Evolutionary conservation across 2,113 vertebrate species (phyloP), one percentile per base, ranked within the genome.

Genomic region (Nesogale talazaci): DNA sequence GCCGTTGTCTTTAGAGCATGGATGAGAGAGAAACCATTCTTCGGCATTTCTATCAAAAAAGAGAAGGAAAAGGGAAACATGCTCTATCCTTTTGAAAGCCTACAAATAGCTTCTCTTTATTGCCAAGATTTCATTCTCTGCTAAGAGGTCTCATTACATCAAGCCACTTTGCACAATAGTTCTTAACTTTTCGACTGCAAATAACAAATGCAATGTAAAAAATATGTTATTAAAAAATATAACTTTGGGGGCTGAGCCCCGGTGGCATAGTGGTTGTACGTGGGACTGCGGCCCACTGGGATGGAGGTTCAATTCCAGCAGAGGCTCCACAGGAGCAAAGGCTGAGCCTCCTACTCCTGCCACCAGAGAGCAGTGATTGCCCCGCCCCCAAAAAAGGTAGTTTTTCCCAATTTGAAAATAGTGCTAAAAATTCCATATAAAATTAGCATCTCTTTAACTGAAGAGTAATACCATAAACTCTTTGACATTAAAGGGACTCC

Each of bases 161-260:
- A 72, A 83, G 79, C 91, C 56, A 89, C 31, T 86, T 83, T 81
- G 17, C 40, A 89, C 40, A 90, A 20, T 74, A 67, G 38, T 86
- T 83, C 27, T 92, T 69, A 75, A 90, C 38, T 72, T 67, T 81
- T 65, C 75, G 3, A 79, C 56, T 84, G 15, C 75, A 34, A 34
- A 1, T 65, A 83, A 88, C 11, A 72, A 91, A 84, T 74, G 72
- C 52, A 83, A 93, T 61, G 31, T 17, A 59, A 59, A 36, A 34
- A 52, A 59, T 81, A 14, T 70, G 70, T 12, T 67, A 74, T 36
- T 85, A 5, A 78, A 74, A 91, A 78, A n/a, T n/a, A n/a, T n/a
- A n/a, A n/a, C n/a, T n/a, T n/a, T n/a, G n/a, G n/a, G n/a, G n/a
- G n/a, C n/a, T n/a, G n/a, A n/a, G n/a, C n/a, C n/a, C n/a, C n/a